Evolutionary conservation across 2,888 invertebrate species (phyloP).

Genomic region (Nephrotoma guestfalica): DNA sequence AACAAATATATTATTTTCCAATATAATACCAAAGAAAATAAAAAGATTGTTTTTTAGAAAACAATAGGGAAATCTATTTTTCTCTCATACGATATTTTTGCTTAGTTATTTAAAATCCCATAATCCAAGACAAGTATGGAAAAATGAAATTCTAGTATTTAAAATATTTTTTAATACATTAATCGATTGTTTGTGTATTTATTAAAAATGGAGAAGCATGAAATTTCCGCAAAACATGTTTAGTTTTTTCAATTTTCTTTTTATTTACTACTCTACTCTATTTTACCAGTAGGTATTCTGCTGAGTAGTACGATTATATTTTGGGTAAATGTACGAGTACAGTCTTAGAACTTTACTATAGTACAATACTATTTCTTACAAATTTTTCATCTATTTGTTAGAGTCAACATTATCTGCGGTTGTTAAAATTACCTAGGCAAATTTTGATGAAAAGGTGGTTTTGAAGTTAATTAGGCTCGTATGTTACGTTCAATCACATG

Average conservation of each 20-base stretch:
- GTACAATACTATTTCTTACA: no score
- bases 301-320: no score
- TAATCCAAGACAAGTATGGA: background rate
- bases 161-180: background rate
- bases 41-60: background rate
- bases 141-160: background rate
- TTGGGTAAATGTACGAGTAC: no score
- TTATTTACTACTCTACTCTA: no score
- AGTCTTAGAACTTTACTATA: no score
- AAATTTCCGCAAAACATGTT: background rate
- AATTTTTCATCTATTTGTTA: no score
- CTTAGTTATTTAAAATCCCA: background rate
- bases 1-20: background rate
- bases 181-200: background rate
- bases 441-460: no score
- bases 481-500: no score
- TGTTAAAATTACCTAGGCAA: no score
- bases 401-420: no score
- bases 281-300: no score
- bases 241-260: background rate
- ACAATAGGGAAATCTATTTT: background rate
- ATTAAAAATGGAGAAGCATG: background rate
- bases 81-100: background rate
- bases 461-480: no score
- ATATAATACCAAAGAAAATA: background rate